These are phyloP conservation scores for Peribatodes rhomboidaria DNA, from an alignment of 2,888 invertebrate species.

Conservation along the genomic window DNA sequence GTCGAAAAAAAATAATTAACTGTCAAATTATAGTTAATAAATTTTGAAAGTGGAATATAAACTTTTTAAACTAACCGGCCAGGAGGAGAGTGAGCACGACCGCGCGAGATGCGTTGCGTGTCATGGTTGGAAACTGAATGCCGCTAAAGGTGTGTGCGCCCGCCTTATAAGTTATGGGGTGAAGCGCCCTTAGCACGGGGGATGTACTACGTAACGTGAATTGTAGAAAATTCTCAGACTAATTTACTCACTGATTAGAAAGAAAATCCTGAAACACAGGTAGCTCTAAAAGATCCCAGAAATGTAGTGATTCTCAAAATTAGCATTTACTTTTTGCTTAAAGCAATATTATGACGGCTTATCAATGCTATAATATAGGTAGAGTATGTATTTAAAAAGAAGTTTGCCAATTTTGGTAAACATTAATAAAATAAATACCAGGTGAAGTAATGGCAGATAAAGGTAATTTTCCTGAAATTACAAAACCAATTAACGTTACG, in stretches of 20 bases:
- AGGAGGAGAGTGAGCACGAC: slow-evolving; percentile 68
- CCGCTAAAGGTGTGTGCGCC: slow-evolving; percentile 58
- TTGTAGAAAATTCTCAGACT: not conserved
- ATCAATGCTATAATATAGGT: no score
- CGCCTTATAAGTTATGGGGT: slow-evolving; percentile 71
- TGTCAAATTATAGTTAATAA: slow-evolving; percentile 24
- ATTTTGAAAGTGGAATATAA: slow-evolving; percentile 45
- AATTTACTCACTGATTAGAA: not conserved
- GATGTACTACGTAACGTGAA: slow-evolving; percentile 46
- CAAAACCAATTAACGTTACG: not conserved
- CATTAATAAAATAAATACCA: no score
- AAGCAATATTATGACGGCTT: no score
- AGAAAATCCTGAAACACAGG: not conserved
- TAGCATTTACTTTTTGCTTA: no score
- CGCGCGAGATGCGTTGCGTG: slow-evolving; percentile 64
- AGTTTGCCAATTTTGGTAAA: no score
- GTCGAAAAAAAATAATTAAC: slow-evolving; percentile 6
- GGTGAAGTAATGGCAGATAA: not conserved
- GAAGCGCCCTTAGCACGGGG: slow-evolving; percentile 58
- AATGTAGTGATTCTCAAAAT: no score
- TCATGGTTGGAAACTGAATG: slow-evolving; percentile 72
- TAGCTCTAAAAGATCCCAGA: no score
- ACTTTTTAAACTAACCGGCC: slow-evolving; percentile 71
- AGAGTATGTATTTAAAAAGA: no score
- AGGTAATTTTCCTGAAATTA: no score